A percentile compares a stretch with the other conserved stretches of the same genome.
Evolutionary conservation across 2,888 invertebrate genomes (phyloP).

Genomic region (Cephus runcator): DNA sequence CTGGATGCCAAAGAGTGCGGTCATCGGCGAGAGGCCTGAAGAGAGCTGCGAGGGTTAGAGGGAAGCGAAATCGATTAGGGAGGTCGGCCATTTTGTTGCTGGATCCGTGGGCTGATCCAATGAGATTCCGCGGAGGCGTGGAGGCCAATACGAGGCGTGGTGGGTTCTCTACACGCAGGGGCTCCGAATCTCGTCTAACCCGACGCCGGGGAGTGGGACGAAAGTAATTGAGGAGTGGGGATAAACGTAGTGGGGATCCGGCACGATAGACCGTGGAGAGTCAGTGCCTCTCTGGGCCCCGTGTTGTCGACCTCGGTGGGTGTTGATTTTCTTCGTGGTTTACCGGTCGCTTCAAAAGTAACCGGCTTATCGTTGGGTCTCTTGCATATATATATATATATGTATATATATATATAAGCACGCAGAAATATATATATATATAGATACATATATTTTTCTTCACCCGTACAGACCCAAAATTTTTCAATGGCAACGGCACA

Average conservation of each 20-base stretch:
- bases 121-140: constrained; percentile 51
- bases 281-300: constrained; percentile 62
- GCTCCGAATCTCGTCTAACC: not conserved
- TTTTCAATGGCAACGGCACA: not conserved
- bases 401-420: no score
- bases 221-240: constrained; percentile 3
- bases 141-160: constrained; percentile 23
- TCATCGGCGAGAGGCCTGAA: not conserved
- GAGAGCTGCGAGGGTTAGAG: constrained; percentile 12
- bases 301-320: constrained; percentile 53
- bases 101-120: constrained; percentile 41
- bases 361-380: not conserved
- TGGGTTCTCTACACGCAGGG: not conserved
- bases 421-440: not conserved
- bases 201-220: constrained; percentile 1
- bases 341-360: not conserved
- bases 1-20: not conserved
- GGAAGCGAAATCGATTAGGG: constrained; percentile 58
- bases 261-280: constrained; percentile 23
- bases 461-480: not conserved
- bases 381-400: not conserved
- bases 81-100: constrained; percentile 63
- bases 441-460: not conserved
- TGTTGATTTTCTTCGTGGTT: constrained; percentile 23
- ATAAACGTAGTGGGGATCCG: constrained; percentile 14